phyloP scores from a whole-genome alignment of 2,113 vertebrate genomes.

The Urocolius indicus region DNA sequence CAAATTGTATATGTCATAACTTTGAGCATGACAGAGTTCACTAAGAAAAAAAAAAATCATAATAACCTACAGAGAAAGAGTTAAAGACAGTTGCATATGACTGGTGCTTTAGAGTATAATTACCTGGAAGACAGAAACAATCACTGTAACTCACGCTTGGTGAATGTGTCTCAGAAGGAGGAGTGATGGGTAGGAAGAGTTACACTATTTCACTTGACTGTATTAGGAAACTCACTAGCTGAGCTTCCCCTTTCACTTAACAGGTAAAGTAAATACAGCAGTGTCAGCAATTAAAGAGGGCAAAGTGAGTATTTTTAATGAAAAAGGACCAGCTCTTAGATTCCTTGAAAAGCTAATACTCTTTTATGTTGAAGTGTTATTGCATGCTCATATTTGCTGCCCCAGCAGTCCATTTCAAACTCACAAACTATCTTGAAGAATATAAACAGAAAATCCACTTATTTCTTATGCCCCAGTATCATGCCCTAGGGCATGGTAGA shows the following conservation, averaged over 20 bases:
- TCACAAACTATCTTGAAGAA: not conserved
- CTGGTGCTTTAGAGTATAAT: not conserved
- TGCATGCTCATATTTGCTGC: not conserved
- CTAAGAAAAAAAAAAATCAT: not conserved
- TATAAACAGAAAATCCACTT: not conserved
- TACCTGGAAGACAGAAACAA: not conserved
- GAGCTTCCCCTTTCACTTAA: not conserved
- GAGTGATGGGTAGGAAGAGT: not conserved
- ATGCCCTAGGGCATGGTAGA: accelerated
- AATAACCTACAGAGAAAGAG: not conserved
- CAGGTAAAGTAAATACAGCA: not conserved
- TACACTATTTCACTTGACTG: not conserved
- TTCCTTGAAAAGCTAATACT: not conserved
- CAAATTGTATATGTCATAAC: not conserved
- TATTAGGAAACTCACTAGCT: not conserved
- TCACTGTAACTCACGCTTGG: not conserved
- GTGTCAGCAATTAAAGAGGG: not conserved
- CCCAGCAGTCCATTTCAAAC: not conserved
- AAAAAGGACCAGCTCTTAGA: not conserved
- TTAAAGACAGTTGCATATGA: not conserved
- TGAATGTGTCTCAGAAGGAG: not conserved
- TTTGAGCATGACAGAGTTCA: not conserved
- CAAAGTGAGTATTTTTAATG: not conserved
- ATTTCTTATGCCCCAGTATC: not conserved
- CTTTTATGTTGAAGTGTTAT: not conserved